Evolutionary conservation across 23 tunicate genomes (phyloP).

Genomic region (Aplidium turbinatum): DNA sequence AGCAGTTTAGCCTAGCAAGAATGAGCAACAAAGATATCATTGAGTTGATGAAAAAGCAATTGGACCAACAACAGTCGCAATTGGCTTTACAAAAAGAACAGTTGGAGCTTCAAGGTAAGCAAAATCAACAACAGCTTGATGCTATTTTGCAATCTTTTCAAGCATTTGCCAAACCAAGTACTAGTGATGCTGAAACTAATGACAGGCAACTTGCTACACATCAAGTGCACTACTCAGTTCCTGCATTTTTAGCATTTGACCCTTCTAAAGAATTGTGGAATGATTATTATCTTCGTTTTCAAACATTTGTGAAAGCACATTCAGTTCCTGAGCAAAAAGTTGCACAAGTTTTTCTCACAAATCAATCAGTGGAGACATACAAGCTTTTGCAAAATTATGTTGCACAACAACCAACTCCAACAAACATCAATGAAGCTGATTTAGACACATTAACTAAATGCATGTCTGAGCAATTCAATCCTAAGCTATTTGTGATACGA

Average conservation of each 20-base stretch:
- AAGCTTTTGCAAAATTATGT: slow-evolving; percentile 3
- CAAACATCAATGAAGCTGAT: slow-evolving; percentile 14
- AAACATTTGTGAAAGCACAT: slow-evolving; percentile 27
- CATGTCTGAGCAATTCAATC: slow-evolving; percentile 38
- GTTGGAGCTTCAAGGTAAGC: background rate
- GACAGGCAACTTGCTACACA: background rate
- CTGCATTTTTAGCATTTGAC: slow-evolving; percentile 27
- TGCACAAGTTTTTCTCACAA: slow-evolving; percentile 37
- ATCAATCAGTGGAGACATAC: slow-evolving; percentile 13
- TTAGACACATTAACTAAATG: background rate
- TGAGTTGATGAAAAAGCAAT: slow-evolving; percentile 1
- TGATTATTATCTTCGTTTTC: slow-evolving; percentile 24
- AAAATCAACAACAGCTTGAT: background rate
- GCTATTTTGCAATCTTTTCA: background rate
- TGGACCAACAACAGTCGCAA: slow-evolving; percentile 2
- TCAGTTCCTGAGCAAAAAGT: slow-evolving; percentile 18
- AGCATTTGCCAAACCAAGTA: background rate
- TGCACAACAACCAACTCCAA: slow-evolving; percentile 14
- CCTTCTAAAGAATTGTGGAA: slow-evolving; percentile 27
- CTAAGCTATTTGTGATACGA: slow-evolving; percentile 36
- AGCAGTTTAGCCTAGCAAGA: no score
- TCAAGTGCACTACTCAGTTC: background rate
- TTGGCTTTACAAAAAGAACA: background rate
- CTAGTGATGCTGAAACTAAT: no score
- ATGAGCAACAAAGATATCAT: background rate